Conservation (phyloP, 2,797 vertebrate genomes). For the Hipposideros larvatus region DNA sequence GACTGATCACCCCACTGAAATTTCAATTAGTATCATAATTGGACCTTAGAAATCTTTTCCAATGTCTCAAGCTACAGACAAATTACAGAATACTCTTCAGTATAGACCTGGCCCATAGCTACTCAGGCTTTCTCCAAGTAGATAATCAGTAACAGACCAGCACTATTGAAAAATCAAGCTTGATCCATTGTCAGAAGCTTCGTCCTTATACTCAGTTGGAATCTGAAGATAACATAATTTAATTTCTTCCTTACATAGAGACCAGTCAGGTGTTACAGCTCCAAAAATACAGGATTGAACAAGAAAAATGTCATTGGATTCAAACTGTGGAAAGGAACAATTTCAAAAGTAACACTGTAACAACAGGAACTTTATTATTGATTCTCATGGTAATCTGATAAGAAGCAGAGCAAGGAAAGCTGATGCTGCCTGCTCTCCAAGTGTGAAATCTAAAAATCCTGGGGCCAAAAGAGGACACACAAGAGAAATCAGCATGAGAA, state of each 20-base stretch:
- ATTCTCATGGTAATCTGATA: constrained; percentile 12
- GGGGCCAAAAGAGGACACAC: not conserved
- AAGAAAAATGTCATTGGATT: not conserved
- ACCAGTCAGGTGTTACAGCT: not conserved
- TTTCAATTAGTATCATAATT: not conserved
- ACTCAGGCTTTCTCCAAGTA: not conserved
- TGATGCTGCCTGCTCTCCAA: not conserved
- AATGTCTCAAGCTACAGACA: not conserved
- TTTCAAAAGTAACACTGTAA: constrained; percentile 42
- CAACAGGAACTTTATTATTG: not conserved
- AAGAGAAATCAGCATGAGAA: not conserved
- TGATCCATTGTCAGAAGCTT: constrained; percentile 2
- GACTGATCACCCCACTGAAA: not conserved
- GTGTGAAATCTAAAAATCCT: not conserved
- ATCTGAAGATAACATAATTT: constrained; percentile 1
- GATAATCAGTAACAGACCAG: not conserved
- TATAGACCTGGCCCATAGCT: not conserved
- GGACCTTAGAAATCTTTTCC: not conserved
- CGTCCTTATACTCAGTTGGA: not conserved
- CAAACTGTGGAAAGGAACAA: constrained; percentile 7
- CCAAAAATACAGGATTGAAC: not conserved
- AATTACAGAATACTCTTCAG: not conserved
- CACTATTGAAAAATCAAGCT: not conserved
- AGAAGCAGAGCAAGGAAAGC: not conserved
- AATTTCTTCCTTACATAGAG: constrained; percentile 29